A percentile compares a stretch with the other conserved stretches of the same genome.
These are phyloP conservation scores for Eubasilissa regina DNA, from an alignment of 1,140 invertebrate species.

Conservation along the genomic window DNA sequence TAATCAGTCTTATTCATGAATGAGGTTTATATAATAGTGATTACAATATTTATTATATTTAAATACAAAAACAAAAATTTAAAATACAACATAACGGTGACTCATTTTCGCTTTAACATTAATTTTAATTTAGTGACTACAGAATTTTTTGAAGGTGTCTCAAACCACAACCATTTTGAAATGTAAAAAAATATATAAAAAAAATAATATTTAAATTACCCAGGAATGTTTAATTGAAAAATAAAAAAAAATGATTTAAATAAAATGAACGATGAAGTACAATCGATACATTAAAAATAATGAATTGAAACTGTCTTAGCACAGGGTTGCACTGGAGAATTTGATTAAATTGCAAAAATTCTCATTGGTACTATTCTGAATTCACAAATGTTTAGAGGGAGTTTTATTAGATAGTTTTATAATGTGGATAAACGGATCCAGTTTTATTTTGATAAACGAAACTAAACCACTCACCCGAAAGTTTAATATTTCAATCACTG, in stretches of 20 bases:
- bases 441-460: not conserved
- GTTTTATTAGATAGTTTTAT: not conserved
- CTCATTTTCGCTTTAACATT: too few species aligned
- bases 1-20: slow-evolving; percentile 29
- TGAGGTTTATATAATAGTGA: slow-evolving; percentile 22
- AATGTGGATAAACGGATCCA: not conserved
- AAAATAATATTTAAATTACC: too few species aligned
- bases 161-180: too few species aligned
- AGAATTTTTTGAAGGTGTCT: too few species aligned
- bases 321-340: slow-evolving; percentile 12
- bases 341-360: slow-evolving; percentile 14
- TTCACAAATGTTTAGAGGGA: slow-evolving; percentile 12
- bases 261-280: too few species aligned
- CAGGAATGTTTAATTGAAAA: too few species aligned
- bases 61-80: too few species aligned
- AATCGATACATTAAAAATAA: too few species aligned
- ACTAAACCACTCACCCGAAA: not conserved
- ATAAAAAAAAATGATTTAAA: too few species aligned
- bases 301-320: slow-evolving; percentile 4
- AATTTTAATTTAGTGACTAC: too few species aligned
- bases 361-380: not conserved
- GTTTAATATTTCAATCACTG: not conserved
- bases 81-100: too few species aligned
- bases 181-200: too few species aligned
- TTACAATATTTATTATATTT: not conserved